phyloP scores from a whole-genome alignment of 2,888 invertebrate genomes.

The Athrips mouffetella region DNA sequence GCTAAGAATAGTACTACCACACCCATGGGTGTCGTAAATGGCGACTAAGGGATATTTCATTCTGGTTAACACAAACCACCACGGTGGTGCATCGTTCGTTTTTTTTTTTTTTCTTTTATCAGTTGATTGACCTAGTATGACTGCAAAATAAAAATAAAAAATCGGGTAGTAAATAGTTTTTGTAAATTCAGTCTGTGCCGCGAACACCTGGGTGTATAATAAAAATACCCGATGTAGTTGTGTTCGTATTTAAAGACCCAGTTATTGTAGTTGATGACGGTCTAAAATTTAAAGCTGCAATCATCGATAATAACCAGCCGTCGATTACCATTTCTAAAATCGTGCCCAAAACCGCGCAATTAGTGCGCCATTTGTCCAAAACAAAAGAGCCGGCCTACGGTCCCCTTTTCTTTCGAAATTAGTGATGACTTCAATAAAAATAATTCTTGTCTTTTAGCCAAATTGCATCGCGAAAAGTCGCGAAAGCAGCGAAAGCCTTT shows the following conservation, averaged over 20 bases:
- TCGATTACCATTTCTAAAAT: conserved; percentile 52
- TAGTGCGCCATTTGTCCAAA: conserved; percentile 69
- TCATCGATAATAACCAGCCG: conserved; percentile 43
- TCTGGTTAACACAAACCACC: too few species aligned
- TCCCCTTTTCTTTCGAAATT: conserved; percentile 66
- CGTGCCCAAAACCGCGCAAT: conserved; percentile 65
- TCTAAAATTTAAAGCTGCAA: conserved; percentile 20
- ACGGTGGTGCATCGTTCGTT: too few species aligned
- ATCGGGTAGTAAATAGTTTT: too few species aligned
- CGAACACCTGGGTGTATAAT: neutral
- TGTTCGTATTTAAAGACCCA: too few species aligned
- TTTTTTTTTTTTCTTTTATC: too few species aligned
- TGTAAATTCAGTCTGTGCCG: too few species aligned
- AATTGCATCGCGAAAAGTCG: conserved; percentile 78
- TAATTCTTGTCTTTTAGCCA: conserved; percentile 79
- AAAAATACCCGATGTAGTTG: neutral
- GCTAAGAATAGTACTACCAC: too few species aligned
- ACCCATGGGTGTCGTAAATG: too few species aligned
- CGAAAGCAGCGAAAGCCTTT: conserved; percentile 75
- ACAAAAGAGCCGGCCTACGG: conserved; percentile 56
- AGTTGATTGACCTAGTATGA: too few species aligned
- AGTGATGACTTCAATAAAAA: conserved; percentile 80
- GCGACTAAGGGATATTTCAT: too few species aligned
- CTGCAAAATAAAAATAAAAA: too few species aligned
- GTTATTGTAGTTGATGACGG: neutral